Evolutionary conservation across 2,888 invertebrate genomes (phyloP).

Genomic region (Callyntrura sp.): DNA sequence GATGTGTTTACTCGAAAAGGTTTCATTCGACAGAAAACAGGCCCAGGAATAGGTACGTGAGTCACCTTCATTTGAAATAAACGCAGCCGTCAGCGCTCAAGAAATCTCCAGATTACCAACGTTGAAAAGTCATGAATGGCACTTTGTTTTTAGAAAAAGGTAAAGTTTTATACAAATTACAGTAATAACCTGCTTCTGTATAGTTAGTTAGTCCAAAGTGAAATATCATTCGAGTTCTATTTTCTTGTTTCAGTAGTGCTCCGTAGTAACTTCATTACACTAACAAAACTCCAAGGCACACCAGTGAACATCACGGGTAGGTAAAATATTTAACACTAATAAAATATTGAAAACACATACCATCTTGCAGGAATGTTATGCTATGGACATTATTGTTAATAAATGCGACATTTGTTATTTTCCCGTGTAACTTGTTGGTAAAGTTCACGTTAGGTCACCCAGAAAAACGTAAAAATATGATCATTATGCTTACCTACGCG

Average conservation of each 20-base stretch:
- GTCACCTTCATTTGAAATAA: slow-evolving; percentile 44
- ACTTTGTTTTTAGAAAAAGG: slow-evolving; percentile 22
- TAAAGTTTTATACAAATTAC: no score
- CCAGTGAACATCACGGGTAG: no score
- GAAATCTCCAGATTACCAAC: background rate
- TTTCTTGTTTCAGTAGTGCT: no score
- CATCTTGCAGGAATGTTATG: background rate
- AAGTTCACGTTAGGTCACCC: background rate
- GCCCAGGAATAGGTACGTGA: slow-evolving; percentile 7
- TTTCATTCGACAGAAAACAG: no score
- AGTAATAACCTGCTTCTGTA: no score
- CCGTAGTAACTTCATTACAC: no score
- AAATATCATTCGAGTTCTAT: no score
- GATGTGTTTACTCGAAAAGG: background rate
- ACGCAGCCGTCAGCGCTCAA: background rate
- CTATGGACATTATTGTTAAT: no score
- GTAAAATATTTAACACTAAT: slow-evolving; percentile 12
- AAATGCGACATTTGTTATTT: slow-evolving; percentile 22
- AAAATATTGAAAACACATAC: background rate
- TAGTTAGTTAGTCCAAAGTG: no score
- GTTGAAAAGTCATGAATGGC: slow-evolving; percentile 15
- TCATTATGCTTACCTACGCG: background rate
- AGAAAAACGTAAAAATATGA: background rate
- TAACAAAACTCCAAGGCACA: no score
- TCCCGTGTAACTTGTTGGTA: background rate